Base-by-base conservation (phyloP, 2,113 vertebrate species). In the Puntigrus tetrazona region DNA sequence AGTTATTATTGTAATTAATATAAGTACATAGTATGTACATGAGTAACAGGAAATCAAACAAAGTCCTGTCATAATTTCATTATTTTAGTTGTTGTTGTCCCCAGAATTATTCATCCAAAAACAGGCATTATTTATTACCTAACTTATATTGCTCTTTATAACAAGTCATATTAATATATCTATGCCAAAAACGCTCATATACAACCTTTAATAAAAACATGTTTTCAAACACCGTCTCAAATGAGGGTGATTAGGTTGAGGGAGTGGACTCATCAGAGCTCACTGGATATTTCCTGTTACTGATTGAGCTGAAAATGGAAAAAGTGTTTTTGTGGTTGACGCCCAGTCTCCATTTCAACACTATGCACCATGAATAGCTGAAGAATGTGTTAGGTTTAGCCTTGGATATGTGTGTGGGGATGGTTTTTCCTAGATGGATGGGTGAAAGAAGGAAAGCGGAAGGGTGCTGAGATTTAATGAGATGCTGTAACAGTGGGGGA, bases 391-490 rank as follows among this genome's bases (percentile, higher is more conserved):
- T 85, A 77, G 81, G 89, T 90, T 90, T 76, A 86, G 79, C 89
- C 77, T 85, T 77, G 86, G 69, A 13, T 20, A 87, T 90, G 91
- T 91, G 90, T 96, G 95, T 96, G 96, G 72, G 36, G 61, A n/a
- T 10, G 59, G 14, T 43, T 29, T 77, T 77, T 43, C 25, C 78
- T 31, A 13, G 47, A 67, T 16, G 69, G 34, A 27, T 34, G 34
- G 38, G 61, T 74, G 20, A 70, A 78, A 94, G 94, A 94, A 97
- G 97, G 95, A 98, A 98, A 97, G 96, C 94, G 91, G 85, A 86
- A 92, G 65, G 94, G 94, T 95, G 95, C 95, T 94, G 92, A 95
- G 93, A 95, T 95, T 81, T 98, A 99, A 98, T 98, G 97, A 97
- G 97, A 97, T 95, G 95, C 95, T 88, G 93, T 95, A 95, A 94